Base-by-base conservation (phyloP, 23 tunicate species). In the Styela clava region DNA sequence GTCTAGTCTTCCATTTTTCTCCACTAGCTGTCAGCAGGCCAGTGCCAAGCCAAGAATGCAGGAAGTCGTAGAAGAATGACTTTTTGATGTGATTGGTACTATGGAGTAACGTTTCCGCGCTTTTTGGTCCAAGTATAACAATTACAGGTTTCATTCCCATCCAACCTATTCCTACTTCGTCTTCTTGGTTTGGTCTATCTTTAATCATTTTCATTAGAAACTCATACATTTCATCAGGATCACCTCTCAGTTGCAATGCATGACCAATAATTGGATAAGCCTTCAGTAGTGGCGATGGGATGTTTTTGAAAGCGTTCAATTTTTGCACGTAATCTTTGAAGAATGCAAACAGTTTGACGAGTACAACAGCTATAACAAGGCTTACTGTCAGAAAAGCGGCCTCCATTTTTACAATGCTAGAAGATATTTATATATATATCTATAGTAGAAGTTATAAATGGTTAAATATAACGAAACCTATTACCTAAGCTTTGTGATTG, bases 31-130 rank as follows among this genome's bases (percentile, higher is more conserved):
- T 93, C 5, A 93, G 70, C 33, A 93, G 77, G 5, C 98, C 98
- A 2, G 89, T 88, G 19, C 98, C 98, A 24, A 93, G 85, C 98
- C 98, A 93, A 25, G 93, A 87, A 30, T 85, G 87, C 24, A 93
- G 68, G 68, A 93, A 93, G 2, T 28, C 44, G 73, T 93, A 93
- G 2, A 88, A 63, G 52, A 74, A 84, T 0, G 93, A 84, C 68
- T 93, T 93, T 62, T 87, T 78, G 35, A 85, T 80, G 79, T 93
- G 98, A 34, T 93, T 84, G 26, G 93, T 87, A 30, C 97, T 84
- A 71, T 77, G 78, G 18, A 93, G 33, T 29, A 93, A 33, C 19
- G 81, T 83, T 74, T 93, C 93, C 2, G 84, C 98, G 23, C 89
- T 26, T 37, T 88, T 86, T 12, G 98, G 98, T 30, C 90, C 94